Evolutionary conservation across 2,888 invertebrate species (phyloP).

Genomic region (Sipha maydis): DNA sequence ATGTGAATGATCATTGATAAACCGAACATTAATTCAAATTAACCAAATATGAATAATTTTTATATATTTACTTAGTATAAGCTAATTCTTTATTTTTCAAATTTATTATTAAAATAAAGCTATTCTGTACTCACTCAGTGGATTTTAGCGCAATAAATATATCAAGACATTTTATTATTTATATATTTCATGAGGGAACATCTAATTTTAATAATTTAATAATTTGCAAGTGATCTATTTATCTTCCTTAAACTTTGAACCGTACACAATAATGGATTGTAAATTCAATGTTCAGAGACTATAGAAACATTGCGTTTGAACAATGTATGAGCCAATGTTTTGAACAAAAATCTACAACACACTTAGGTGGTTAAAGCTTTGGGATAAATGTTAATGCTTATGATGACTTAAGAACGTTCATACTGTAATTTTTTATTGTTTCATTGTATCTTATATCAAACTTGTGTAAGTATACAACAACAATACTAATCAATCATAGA

Average conservation of each 20-base stretch:
- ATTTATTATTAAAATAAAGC: neutral
- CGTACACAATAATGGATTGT: neutral
- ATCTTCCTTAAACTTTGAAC: neutral
- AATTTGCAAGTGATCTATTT: neutral
- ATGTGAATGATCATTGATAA: neutral
- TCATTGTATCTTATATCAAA: no score
- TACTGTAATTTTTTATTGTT: no score
- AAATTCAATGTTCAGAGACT: neutral
- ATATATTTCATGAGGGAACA: neutral
- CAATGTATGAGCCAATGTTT: no score
- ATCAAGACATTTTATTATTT: neutral
- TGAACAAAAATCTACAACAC: no score
- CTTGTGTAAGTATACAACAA: no score
- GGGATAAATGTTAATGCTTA: no score
- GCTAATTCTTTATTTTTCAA: neutral
- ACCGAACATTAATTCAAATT: neutral
- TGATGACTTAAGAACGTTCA: no score
- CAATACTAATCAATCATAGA: no score
- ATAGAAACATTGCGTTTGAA: no score
- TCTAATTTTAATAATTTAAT: neutral
- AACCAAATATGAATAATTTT: neutral
- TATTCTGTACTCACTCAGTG: neutral
- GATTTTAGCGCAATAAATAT: neutral
- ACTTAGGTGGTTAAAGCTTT: no score
- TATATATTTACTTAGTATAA: neutral